A percentile compares a stretch with the other conserved stretches of the same genome.
Evolutionary conservation across 2,797 vertebrate species (phyloP).

Genomic region (Manis javanica): DNA sequence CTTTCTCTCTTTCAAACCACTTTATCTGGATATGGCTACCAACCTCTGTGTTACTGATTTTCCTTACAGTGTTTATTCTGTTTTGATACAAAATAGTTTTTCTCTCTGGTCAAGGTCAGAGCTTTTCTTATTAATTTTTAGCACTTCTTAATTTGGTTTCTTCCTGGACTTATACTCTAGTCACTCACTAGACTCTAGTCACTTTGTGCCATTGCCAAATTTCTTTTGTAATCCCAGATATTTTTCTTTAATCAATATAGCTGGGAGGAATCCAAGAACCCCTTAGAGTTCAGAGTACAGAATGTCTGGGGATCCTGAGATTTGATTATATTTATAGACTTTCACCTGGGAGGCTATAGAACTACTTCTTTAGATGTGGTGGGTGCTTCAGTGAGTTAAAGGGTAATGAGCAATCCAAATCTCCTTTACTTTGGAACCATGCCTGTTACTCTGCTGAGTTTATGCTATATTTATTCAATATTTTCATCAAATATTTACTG

Average conservation of each 20-base stretch:
- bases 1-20: background rate
- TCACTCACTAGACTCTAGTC: background rate
- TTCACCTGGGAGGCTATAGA: background rate
- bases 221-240: background rate
- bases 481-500: constrained; percentile 58
- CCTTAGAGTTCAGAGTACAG: constrained; percentile 3
- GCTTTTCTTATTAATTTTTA: constrained; percentile 25
- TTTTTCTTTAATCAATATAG: background rate
- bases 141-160: background rate
- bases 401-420: background rate
- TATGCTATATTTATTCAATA: constrained; percentile 34
- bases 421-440: constrained; percentile 32
- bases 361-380: background rate
- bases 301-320: background rate
- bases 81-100: constrained; percentile 44
- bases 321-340: constrained; percentile 33
- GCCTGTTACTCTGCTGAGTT: background rate
- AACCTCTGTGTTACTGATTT: constrained; percentile 27
- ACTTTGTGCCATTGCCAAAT: background rate
- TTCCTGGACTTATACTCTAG: background rate
- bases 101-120: constrained; percentile 5
- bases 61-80: constrained; percentile 43
- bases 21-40: constrained; percentile 33
- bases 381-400: constrained; percentile 5
- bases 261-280: background rate